These are phyloP conservation scores for Drosophila pseudotakahashii DNA, from an alignment of 2,888 invertebrate genomes.

Conservation along the genomic window DNA sequence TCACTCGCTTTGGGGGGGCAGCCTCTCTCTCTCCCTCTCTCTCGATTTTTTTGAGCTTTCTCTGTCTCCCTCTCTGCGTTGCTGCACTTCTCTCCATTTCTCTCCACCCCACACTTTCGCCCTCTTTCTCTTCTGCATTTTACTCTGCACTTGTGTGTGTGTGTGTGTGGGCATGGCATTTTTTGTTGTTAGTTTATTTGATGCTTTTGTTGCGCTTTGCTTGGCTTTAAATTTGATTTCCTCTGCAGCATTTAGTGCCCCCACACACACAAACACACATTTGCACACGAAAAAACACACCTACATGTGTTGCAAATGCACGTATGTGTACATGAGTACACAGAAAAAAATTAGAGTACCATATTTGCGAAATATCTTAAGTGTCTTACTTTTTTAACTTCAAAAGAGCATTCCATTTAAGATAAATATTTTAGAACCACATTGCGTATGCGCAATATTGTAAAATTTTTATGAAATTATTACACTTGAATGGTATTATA, in stretches of 20 bases:
- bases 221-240: slow-evolving; percentile 69
- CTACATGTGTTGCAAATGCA: slow-evolving; percentile 6
- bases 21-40: neutral
- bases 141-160: slow-evolving; percentile 2
- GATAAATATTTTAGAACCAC: neutral
- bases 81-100: slow-evolving; percentile 24
- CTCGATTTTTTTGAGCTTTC: neutral
- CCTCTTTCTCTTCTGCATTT: slow-evolving; percentile 3
- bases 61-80: neutral
- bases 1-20: slow-evolving; percentile 7
- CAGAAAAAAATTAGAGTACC: neutral
- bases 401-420: neutral
- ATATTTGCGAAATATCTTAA: neutral
- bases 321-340: neutral
- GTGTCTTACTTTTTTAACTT: too few relatives aligned
- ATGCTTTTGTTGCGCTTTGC: slow-evolving; percentile 34
- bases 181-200: slow-evolving; percentile 31
- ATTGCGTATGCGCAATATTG: slow-evolving; percentile 7
- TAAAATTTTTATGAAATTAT: neutral
- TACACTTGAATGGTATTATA: neutral
- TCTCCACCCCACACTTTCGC: neutral
- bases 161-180: slow-evolving; percentile 6
- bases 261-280: slow-evolving; percentile 1
- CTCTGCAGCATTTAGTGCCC: slow-evolving; percentile 55
- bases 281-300: slow-evolving; percentile 1